Evolutionary conservation across 2,888 invertebrate species (phyloP).

Genomic region (Nasonovia ribisnigri): DNA sequence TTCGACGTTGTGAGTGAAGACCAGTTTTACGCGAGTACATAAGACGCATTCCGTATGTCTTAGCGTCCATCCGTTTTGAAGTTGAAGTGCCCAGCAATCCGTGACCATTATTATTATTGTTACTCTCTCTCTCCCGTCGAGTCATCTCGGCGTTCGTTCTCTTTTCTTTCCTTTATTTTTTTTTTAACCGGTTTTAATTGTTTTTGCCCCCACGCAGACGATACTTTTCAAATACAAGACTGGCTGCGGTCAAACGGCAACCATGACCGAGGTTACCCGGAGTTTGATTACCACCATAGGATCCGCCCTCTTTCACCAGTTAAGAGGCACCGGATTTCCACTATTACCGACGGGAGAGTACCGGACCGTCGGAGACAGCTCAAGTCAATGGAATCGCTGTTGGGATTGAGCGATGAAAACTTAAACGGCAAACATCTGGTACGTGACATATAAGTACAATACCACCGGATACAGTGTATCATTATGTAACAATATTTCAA

Average conservation of each 20-base stretch:
- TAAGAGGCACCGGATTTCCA: constrained; percentile 49
- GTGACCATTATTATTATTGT: constrained; percentile 59
- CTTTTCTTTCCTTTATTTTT: constrained; percentile 37
- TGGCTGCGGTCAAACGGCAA: constrained; percentile 60
- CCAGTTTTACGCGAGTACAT: constrained; percentile 45
- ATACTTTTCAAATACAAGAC: constrained; percentile 63
- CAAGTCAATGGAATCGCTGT: constrained; percentile 84
- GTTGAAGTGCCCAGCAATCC: constrained; percentile 54
- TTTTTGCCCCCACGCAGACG: constrained; percentile 58
- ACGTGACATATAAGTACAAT: constrained; percentile 21
- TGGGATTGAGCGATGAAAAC: constrained; percentile 72
- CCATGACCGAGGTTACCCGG: constrained; percentile 32
- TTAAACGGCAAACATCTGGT: constrained; percentile 48
- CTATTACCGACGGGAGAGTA: constrained; percentile 69
- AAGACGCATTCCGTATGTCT: constrained; percentile 55
- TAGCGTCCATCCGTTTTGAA: constrained; percentile 53
- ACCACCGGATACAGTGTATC: neutral
- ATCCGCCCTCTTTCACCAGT: constrained; percentile 57
- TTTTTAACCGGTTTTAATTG: constrained; percentile 61
- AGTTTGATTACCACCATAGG: constrained; percentile 53
- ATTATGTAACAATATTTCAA: neutral
- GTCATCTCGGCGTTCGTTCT: constrained; percentile 34
- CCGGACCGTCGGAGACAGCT: constrained; percentile 80
- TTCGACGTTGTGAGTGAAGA: constrained; percentile 33
- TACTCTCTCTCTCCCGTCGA: constrained; percentile 38